phyloP scores from a whole-genome alignment of 2,888 invertebrate species.

The Proisotoma minuta region DNA sequence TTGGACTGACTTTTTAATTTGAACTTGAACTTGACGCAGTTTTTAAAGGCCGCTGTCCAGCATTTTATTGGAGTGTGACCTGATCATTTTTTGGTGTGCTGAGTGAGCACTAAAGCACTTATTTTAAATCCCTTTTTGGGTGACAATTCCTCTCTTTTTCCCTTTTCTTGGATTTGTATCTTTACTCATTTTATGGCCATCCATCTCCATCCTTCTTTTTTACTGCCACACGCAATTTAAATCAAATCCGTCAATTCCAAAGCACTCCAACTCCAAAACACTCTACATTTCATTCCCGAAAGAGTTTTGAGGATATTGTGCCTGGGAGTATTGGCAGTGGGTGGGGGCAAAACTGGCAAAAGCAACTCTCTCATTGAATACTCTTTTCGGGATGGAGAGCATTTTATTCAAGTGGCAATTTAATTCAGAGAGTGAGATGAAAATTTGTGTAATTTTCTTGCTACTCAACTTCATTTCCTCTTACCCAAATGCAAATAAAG shows the following conservation, averaged over 20 bases:
- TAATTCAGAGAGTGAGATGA: background rate
- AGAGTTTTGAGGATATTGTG: too few relatives aligned
- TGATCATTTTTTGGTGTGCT: background rate
- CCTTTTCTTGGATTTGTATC: background rate
- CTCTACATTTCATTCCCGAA: too few relatives aligned
- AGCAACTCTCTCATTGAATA: too few relatives aligned
- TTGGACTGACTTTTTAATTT: too few relatives aligned
- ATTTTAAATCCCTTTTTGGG: slow-evolving; percentile 3
- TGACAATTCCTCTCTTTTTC: background rate
- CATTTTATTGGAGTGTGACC: too few relatives aligned
- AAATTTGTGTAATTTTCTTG: background rate
- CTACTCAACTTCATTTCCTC: slow-evolving; percentile 11
- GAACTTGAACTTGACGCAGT: too few relatives aligned
- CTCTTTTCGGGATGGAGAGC: too few relatives aligned
- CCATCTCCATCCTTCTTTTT: background rate
- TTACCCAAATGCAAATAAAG: slow-evolving; percentile 14
- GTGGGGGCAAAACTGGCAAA: too few relatives aligned
- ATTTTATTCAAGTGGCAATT: background rate
- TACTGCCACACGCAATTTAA: background rate
- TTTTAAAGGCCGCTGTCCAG: too few relatives aligned
- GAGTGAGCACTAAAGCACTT: background rate
- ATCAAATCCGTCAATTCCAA: too few relatives aligned
- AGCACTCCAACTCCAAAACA: too few relatives aligned
- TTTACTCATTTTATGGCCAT: background rate
- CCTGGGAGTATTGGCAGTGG: too few relatives aligned